Base-by-base conservation (phyloP, 2,888 invertebrate genomes). In the Cosmia pyralina region DNA sequence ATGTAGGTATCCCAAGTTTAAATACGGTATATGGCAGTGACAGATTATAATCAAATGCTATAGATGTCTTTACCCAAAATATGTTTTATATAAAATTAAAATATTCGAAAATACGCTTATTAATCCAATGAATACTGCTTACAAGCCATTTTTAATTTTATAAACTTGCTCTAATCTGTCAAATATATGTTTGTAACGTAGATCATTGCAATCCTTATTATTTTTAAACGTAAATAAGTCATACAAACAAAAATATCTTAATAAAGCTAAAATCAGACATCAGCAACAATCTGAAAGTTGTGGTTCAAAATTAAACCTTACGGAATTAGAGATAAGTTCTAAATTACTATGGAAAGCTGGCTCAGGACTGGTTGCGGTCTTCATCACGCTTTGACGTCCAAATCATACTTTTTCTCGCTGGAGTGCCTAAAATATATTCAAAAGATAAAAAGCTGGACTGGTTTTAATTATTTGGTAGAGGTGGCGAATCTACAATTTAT, bases 381-480 rank as follows among this genome's bases (percentile, higher is more conserved):
- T 84, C 88, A 87, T 95, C 93, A 95, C 92, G 92, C 93, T 87
- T 95, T 96, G 74, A 90, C 90, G 85, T 95, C 93, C 88, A 96
- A 79, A 83, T 94, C 93, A 89, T 95, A 95, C 88, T 95, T 95
- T 92, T 96, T 96, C 89, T 94, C 93, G 66, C 93, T 92, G 71
- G 93, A 93, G 75, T 95, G 89, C 95, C 96, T 96, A 94, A 90
- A 94, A 94, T 84, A 64, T 72, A 80, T 69, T 82, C 55, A 75
- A 68, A 72, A 82, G 58, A 79, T 88, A 80, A 87, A 75, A 81
- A 81, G 77, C 67, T 83, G 81, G 79, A 77, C 72, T 55, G 81
- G 59, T 15, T 67, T 69, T 59, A 19, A 60, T 65, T 60, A 58
- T 50, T 59, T 3, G 44, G 44, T 15, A 73, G 68, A 72, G 85